Evolutionary conservation across 2,888 invertebrate species (phyloP), one percentile per base, ranked within the genome.

Genomic region (Mylabris sibirica): DNA sequence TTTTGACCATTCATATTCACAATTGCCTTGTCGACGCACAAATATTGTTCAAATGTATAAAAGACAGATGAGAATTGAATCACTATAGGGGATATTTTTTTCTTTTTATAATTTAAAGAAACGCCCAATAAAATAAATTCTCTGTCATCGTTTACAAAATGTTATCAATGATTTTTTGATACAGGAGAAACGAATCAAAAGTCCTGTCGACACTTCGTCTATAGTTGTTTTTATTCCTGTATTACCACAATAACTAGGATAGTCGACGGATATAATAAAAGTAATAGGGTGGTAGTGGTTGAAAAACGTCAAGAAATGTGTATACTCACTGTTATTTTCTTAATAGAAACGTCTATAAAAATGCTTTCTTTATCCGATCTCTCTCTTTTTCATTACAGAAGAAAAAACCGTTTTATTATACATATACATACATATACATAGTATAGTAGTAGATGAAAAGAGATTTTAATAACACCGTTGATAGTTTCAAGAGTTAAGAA

Each of bases 1-100:
- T 77, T 75, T 72, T 76, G 76, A 78, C 80, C 79, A 81, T 83
- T 82, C 81, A 80, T 82, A 81, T 77, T 57, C 24, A 24, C 57
- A 65, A 65, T 66, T 61, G 67, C 67, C 60, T 72, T 71, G 76
- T 74, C 76, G 72, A 75, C 73, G 74, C 71, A 72, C 63, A 68
- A 24, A 57, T 26, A 2, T 11, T 22, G 12, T 57, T 20, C 12
- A n/a, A 24, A 26, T 22, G 20, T 53, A 41, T 57, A 12, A n/a
- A n/a, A 26, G 26, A 57, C 14, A 57, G 5, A 14, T 1, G 26
- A 24, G 14, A 3, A 17, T 12, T 24, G 20, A n/a, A 53, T 53
- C 53, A 22, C 49, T 22, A 2, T 20, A 53, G 4, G n/a, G 17
- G 4, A 44, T 44, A 44, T 44, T 0, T n/a, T n/a, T 44, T 41